Evolutionary conservation across 2,113 vertebrate genomes (phyloP).

Genomic region (Heterotis niloticus): DNA sequence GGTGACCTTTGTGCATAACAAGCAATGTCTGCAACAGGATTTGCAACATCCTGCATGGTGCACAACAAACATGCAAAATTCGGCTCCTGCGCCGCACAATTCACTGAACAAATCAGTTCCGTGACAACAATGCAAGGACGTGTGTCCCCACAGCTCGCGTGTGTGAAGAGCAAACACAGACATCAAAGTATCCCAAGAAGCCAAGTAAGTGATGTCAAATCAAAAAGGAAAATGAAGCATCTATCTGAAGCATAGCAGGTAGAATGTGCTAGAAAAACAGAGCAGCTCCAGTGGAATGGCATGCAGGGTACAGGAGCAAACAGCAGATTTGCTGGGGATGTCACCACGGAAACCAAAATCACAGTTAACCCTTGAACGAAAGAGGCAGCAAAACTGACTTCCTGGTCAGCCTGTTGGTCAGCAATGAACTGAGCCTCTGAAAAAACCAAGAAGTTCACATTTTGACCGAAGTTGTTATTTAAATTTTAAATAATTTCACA

Average conservation of each 20-base stretch:
- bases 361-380: slow-evolving; percentile 26
- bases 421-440: background rate
- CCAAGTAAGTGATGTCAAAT: background rate
- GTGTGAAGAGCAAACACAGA: background rate
- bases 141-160: background rate
- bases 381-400: background rate
- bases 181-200: background rate
- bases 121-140: too few relatives aligned
- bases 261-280: background rate
- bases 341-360: background rate
- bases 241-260: too few relatives aligned
- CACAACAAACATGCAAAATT: background rate
- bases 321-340: too few relatives aligned
- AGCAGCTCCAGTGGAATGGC: background rate
- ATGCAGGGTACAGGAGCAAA: background rate
- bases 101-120: too few relatives aligned
- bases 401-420: background rate
- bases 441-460: background rate
- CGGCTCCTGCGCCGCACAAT: background rate
- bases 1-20: background rate
- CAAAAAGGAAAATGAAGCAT: background rate
- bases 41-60: background rate
- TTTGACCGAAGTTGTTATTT: background rate
- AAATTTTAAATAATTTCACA: too few relatives aligned
- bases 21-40: background rate